Conservation (phyloP, 2,797 vertebrate species). For the Urocyon cinereoargenteus region DNA sequence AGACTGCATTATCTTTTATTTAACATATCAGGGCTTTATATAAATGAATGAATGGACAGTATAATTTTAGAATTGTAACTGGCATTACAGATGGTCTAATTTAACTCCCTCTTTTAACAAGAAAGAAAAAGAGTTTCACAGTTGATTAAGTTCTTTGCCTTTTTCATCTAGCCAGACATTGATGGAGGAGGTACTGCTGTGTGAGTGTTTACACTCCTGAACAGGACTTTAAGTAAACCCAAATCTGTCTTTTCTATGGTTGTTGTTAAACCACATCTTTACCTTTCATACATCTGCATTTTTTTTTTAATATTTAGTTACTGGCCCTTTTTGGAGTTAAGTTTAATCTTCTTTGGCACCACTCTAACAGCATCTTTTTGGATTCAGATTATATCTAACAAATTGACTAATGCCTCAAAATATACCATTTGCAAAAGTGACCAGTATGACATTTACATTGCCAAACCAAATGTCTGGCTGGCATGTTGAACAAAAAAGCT, state of each 20-base stretch:
- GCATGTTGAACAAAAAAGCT: background rate
- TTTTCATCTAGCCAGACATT: background rate
- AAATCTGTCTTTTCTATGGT: background rate
- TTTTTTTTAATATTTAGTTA: background rate
- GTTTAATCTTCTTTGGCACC: background rate
- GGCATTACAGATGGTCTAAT: background rate
- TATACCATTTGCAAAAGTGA: conserved; percentile 34
- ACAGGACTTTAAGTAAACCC: background rate
- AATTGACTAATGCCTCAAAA: background rate
- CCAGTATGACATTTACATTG: background rate
- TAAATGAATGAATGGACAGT: background rate
- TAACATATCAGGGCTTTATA: background rate
- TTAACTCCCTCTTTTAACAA: background rate
- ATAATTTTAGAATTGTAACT: background rate
- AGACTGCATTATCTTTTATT: background rate
- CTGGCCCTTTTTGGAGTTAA: background rate
- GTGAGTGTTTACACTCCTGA: background rate
- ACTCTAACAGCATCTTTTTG: background rate
- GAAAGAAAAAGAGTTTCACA: background rate
- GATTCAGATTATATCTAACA: background rate
- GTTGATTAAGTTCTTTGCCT: background rate
- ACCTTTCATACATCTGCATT: background rate
- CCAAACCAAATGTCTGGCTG: conserved; percentile 14
- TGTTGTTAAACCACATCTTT: background rate
- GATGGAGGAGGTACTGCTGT: background rate